A percentile compares a stretch with the other conserved stretches of the same genome.
phyloP scores from a whole-genome alignment of 2,888 invertebrate species.

The Andrena dorsata region DNA sequence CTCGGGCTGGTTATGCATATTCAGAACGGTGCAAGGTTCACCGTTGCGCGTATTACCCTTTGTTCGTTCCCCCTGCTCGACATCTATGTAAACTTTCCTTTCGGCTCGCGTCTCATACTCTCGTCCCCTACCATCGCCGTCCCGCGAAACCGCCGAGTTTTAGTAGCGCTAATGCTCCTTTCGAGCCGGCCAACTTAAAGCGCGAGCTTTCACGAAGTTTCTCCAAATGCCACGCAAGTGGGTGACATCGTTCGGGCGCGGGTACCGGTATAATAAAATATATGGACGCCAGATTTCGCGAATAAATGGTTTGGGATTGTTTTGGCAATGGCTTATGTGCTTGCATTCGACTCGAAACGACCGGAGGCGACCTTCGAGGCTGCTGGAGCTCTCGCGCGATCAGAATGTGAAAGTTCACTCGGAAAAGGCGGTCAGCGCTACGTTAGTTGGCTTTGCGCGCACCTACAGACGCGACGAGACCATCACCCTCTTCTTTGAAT shows the following conservation, averaged over 20 bases:
- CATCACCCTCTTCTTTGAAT: too few relatives aligned
- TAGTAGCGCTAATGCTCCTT: background rate
- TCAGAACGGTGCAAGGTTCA: conserved; percentile 78
- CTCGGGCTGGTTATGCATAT: conserved; percentile 79
- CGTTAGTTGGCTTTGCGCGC: conserved; percentile 55
- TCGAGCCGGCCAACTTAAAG: background rate
- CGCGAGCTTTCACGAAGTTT: background rate
- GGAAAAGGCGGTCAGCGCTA: conserved; percentile 79
- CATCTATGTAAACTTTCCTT: conserved; percentile 44
- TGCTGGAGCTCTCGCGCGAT: conserved; percentile 65
- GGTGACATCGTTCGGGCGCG: too few relatives aligned
- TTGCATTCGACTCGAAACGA: conserved; percentile 29
- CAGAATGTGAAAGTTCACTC: conserved; percentile 84
- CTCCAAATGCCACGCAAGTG: too few relatives aligned
- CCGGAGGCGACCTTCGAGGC: conserved; percentile 63
- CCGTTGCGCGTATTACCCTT: conserved; percentile 60
- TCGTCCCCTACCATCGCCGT: conserved; percentile 1
- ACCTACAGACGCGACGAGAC: conserved; percentile 19
- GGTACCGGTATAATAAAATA: too few relatives aligned
- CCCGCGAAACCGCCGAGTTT: background rate
- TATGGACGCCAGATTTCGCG: too few relatives aligned
- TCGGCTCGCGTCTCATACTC: conserved; percentile 22
- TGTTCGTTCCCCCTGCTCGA: conserved; percentile 65
- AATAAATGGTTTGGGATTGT: too few relatives aligned
- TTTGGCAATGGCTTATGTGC: background rate